A percentile compares a stretch with the other conserved stretches of the same genome.
These are phyloP conservation scores for Sturnira hondurensis DNA, from an alignment of 2,113 vertebrate genomes.

Conservation along the genomic window DNA sequence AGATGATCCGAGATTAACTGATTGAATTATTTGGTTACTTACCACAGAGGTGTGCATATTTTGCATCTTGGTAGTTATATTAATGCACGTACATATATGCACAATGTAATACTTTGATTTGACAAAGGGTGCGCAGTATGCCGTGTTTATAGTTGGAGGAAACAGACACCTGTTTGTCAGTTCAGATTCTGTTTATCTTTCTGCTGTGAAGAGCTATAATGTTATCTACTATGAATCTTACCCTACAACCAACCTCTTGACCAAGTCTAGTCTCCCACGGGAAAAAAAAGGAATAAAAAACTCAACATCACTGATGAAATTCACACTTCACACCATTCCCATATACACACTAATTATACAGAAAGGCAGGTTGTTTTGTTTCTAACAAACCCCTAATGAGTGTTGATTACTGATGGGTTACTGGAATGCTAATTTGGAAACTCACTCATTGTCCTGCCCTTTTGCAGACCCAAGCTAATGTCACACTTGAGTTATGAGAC, in stretches of 20 bases:
- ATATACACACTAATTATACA: neutral
- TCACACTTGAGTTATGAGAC: constrained; percentile 19
- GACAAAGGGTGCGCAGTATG: neutral
- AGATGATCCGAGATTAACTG: neutral
- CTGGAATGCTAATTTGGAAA: constrained; percentile 38
- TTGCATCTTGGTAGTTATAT: neutral
- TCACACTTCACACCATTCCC: neutral
- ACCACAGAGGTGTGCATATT: neutral
- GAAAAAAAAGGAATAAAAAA: neutral
- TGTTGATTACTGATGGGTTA: neutral
- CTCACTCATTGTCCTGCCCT: constrained; percentile 9
- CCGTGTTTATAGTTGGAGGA: neutral
- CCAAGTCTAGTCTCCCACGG: neutral
- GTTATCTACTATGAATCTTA: neutral
- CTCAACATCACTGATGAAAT: neutral
- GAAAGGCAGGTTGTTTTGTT: constrained; percentile 16
- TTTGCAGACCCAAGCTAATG: constrained; percentile 29
- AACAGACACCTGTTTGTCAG: neutral
- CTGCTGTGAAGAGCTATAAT: neutral
- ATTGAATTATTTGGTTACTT: neutral
- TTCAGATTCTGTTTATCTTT: neutral
- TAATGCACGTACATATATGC: neutral
- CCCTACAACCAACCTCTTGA: neutral
- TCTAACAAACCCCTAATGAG: neutral
- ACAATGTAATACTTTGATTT: neutral